Evolutionary conservation across 2,888 invertebrate genomes (phyloP), one percentile per base, ranked within the genome.

Genomic region (Dynastes hyllus): DNA sequence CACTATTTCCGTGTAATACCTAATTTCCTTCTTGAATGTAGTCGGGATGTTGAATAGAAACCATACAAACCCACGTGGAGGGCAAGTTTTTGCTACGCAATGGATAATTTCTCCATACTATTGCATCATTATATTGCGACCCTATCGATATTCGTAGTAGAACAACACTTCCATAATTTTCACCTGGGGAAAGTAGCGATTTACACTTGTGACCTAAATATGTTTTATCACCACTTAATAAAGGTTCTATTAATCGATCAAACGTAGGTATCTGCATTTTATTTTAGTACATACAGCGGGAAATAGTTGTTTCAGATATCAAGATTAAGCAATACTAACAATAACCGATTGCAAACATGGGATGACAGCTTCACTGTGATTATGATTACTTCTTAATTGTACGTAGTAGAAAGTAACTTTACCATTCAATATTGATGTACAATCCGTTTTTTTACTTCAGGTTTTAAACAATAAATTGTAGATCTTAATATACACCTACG

Each of bases 131-230:
- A n/a, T n/a, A n/a, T n/a, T n/a, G n/a, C n/a, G n/a, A n/a, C n/a
- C n/a, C n/a, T n/a, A n/a, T n/a, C n/a, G n/a, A n/a, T n/a, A n/a
- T n/a, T n/a, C n/a, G n/a, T n/a, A n/a, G n/a, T n/a, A 92, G 82
- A 85, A 92, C 91, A 0, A 90, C 85, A 82, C 92, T 92, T 0
- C 92, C 92, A 84, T 92, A 92, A 84, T 92, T 92, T 81, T 92
- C 92, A 1, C 92, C 92, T 0, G 90, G 88, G 29, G 77, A 53
- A 8, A 77, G 50, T 61, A 77, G 27, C 27, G 40, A 32, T 40
- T 70, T 27, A 76, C 76, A 76, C 27, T 45, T 63, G 32, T 76
- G 50, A 16, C n/a, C n/a, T 8, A 71, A 53, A 55, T 29, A 71
- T 16, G 32, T 29, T 11, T 13, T 53, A 51, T 71, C 55, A 16